These are phyloP conservation scores for Camptogramma bilineatum DNA, from an alignment of 2,888 invertebrate genomes.

Conservation along the genomic window DNA sequence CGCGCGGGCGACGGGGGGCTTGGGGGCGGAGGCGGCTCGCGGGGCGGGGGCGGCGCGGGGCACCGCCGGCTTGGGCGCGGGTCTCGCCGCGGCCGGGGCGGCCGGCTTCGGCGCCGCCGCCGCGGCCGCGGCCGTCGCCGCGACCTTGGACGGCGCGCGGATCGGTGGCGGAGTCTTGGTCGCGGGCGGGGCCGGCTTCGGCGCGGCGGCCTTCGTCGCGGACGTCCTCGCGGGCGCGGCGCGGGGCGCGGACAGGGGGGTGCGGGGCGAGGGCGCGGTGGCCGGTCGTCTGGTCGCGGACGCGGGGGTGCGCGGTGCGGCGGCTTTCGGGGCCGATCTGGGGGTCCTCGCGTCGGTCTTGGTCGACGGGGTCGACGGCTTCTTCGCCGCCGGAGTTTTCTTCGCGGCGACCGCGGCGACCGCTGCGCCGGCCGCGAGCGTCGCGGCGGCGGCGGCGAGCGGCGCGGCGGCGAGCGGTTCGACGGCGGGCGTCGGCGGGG, in stretches of 20 bases:
- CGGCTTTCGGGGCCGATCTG: conserved; percentile 52
- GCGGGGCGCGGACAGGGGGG: conserved; percentile 44
- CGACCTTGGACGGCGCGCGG: conserved; percentile 24
- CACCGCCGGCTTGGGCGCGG: conserved; percentile 33
- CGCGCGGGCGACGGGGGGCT: conserved; percentile 32
- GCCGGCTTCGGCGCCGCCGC: conserved; percentile 26
- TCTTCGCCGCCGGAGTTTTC: conserved; percentile 49
- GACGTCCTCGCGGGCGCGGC: conserved; percentile 50
- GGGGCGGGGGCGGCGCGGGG: conserved; percentile 22
- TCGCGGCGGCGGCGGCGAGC: conserved; percentile 57
- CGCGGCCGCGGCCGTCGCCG: conserved; percentile 36
- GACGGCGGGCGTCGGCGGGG: conserved; percentile 52
- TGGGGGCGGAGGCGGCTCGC: conserved; percentile 22
- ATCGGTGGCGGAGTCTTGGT: conserved; percentile 41
- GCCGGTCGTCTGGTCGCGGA: conserved; percentile 47
- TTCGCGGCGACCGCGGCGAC: conserved; percentile 50
- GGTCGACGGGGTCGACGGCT: conserved; percentile 56
- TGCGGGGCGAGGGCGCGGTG: conserved; percentile 56
- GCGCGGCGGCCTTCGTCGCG: conserved; percentile 39
- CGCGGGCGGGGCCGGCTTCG: conserved; percentile 35
- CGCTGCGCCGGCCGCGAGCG: conserved; percentile 50
- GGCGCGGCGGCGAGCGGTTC: conserved; percentile 56
- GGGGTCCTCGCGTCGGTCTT: conserved; percentile 54
- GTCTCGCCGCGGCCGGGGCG: conserved; percentile 17
- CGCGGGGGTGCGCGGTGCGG: conserved; percentile 51